These are phyloP conservation scores for Maniola hyperantus DNA, from an alignment of 2,888 invertebrate species.

Conservation along the genomic window DNA sequence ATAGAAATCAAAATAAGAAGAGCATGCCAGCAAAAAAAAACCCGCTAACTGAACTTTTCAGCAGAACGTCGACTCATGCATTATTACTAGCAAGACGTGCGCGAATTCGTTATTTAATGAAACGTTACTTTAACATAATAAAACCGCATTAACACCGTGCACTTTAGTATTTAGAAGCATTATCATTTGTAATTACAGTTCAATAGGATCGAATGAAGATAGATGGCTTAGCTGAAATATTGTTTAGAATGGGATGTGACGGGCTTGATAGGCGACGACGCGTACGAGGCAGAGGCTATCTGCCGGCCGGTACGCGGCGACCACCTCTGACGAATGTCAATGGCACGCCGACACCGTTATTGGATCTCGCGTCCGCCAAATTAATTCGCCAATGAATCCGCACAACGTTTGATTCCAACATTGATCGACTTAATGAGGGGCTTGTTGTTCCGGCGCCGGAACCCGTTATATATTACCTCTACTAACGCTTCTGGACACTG, in stretches of 20 bases:
- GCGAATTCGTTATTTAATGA: constrained; percentile 69
- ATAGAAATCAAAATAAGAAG: constrained; percentile 61
- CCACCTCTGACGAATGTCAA: constrained; percentile 77
- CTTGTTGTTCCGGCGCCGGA: constrained; percentile 62
- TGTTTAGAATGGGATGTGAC: constrained; percentile 32
- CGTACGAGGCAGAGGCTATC: constrained; percentile 41
- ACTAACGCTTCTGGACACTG: constrained; percentile 51
- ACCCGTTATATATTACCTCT: constrained; percentile 67
- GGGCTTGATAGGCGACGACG: constrained; percentile 37
- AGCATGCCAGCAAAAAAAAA: constrained; percentile 58
- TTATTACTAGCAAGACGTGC: constrained; percentile 64
- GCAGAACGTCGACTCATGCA: constrained; percentile 65
- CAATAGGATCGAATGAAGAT: constrained; percentile 40
- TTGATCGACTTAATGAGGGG: constrained; percentile 74
- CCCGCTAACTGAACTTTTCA: constrained; percentile 72
- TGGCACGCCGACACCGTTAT: constrained; percentile 79
- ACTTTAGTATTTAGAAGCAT: constrained; percentile 37
- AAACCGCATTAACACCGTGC: constrained; percentile 52
- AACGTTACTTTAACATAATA: constrained; percentile 59
- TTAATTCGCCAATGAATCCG: constrained; percentile 78
- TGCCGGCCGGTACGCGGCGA: constrained; percentile 50
- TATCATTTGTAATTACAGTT: constrained; percentile 39
- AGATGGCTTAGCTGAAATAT: constrained; percentile 32
- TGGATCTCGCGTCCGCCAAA: constrained; percentile 78
- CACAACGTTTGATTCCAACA: constrained; percentile 70